These are phyloP conservation scores for Oxyruncus cristatus DNA, from an alignment of 2,113 vertebrate genomes.

Conservation along the genomic window DNA sequence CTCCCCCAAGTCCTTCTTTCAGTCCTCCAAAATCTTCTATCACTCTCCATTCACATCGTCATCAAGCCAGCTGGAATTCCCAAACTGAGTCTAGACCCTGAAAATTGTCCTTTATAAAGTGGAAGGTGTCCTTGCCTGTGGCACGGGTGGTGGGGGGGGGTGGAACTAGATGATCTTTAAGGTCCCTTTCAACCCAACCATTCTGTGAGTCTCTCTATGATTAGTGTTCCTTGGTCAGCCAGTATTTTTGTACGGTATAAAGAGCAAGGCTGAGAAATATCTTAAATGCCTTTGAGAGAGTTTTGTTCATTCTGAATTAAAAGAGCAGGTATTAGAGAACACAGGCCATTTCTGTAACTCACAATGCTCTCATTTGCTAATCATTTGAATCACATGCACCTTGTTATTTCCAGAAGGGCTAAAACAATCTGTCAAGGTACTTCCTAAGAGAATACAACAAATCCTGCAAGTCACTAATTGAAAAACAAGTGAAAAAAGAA, in stretches of 20 bases:
- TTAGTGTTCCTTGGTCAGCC: not conserved
- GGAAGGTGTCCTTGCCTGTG: not conserved
- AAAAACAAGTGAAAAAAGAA: not conserved
- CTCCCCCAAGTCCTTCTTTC: not conserved
- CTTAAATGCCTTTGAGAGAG: not conserved
- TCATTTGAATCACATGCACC: not conserved
- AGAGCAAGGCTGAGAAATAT: not conserved
- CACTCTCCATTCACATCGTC: not conserved
- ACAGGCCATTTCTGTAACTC: not conserved
- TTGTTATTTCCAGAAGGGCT: constrained; percentile 4
- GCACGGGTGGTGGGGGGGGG: not conserved
- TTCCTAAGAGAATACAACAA: not conserved
- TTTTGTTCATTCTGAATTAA: not conserved
- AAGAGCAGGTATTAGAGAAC: not conserved
- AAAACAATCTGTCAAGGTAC: not conserved
- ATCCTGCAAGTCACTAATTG: not conserved
- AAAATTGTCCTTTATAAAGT: not conserved
- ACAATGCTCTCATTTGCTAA: not conserved
- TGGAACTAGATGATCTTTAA: not conserved
- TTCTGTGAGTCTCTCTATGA: not conserved
- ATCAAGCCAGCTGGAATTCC: not conserved
- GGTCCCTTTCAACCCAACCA: not conserved
- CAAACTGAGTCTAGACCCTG: not conserved
- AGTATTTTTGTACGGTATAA: not conserved
- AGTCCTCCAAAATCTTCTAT: not conserved